Evolutionary conservation across 2,888 invertebrate genomes (phyloP).

Genomic region (Ryuthela nishihirai): DNA sequence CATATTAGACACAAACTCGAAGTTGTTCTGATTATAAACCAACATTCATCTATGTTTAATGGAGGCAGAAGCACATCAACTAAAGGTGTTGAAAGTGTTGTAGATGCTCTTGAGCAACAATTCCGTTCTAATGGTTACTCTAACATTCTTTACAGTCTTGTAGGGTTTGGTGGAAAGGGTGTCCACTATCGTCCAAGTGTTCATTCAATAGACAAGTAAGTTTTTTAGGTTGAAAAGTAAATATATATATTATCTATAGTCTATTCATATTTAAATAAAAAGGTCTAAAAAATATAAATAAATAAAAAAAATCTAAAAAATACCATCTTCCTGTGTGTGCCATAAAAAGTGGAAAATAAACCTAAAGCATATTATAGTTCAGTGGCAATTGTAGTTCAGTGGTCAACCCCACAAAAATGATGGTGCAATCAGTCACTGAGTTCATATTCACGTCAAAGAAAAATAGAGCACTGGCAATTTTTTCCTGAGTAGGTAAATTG

Average conservation of each 20-base stretch:
- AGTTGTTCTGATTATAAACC: constrained; percentile 21
- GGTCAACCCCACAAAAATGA: too few relatives aligned
- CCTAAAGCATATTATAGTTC: neutral
- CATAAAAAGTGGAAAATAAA: neutral
- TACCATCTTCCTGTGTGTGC: constrained; percentile 3
- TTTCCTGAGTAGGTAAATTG: too few relatives aligned
- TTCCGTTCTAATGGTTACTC: constrained; percentile 22
- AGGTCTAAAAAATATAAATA: too few relatives aligned
- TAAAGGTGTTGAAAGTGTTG: constrained; percentile 29
- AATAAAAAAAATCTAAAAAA: too few relatives aligned
- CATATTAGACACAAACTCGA: constrained; percentile 12
- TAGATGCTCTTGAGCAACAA: constrained; percentile 11
- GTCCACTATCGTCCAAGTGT: constrained; percentile 12
- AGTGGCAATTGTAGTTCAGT: neutral
- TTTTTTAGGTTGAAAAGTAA: too few relatives aligned
- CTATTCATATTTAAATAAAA: too few relatives aligned
- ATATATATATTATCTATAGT: too few relatives aligned
- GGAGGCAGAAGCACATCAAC: neutral
- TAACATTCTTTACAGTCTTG: constrained; percentile 13
- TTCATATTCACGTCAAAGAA: too few relatives aligned
- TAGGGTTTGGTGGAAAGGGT: constrained; percentile 32
- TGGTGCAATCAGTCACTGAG: too few relatives aligned
- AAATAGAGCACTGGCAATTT: too few relatives aligned
- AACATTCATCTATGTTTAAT: constrained; percentile 10
- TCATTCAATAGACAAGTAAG: constrained; percentile 9